Base-by-base conservation (phyloP, 2,797 vertebrate genomes). In the Anguilla anguilla region DNA sequence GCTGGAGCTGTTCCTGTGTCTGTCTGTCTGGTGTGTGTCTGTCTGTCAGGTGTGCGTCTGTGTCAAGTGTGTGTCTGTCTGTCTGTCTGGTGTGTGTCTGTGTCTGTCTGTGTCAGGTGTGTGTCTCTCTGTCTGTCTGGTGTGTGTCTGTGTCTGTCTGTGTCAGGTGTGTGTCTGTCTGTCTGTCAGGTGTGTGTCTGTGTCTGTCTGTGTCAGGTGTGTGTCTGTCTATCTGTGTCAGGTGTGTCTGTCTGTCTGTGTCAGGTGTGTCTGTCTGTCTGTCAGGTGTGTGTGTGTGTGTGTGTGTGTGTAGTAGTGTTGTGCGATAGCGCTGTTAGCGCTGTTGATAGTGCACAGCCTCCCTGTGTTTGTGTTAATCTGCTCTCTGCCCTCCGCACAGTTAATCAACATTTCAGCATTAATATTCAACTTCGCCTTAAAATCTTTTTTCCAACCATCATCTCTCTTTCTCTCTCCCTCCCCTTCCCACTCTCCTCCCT, bases 1-100 rank as follows among this genome's bases (percentile, higher is more conserved):
- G 86, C 90, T 88, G 92, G 84, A 88, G 43, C 49, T 85, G 59
- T 31, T n/a, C n/a, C n/a, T n/a, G n/a, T 43, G 77, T 83, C 22
- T n/a, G 43, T 72, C n/a, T 35, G 57, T 39, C 25, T 19, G 17
- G 82, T 74, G 64, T 53, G 64, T n/a, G 67, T 31, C 28, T 35
- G n/a, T 74, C 10, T 74, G 15, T 51, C 13, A 19, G 61, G n/a
- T 28, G 17, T 49, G 81, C 10, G 67, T 72, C n/a, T 72, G 49
- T 51, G 49, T 49, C 2, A 6, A 49, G 49, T 49, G 2, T 51
- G 49, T 4, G 49, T 51, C 0, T 51, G 49, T 4, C 6, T 55
- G 53, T 55, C 6, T 51, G 49, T 51, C 35, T 1, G 35, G 49
- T 51, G 49, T 51, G 49, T 51, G 49, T 51, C 4, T 7, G 7